Base-by-base conservation (phyloP, 2,888 invertebrate species). In the Eupithecia insigniata region DNA sequence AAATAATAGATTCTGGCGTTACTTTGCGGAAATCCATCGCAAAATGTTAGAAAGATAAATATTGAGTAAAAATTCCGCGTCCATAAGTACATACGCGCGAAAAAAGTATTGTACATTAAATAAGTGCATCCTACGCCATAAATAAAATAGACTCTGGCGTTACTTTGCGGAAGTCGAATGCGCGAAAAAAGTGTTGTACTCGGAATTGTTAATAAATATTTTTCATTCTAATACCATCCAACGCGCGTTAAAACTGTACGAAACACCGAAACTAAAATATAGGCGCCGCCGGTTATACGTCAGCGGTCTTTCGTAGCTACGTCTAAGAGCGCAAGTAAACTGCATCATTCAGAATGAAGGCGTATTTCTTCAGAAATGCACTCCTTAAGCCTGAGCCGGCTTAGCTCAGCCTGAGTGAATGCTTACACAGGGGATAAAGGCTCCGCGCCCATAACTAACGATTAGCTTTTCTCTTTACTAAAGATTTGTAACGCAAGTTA, bases 381-480 rank as follows among this genome's bases (percentile, higher is more conserved):
- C 76, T 65, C 34, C 58, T 70, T 67, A 67, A 65, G 70, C 62
- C 66, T 65, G 84, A 83, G 86, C 73, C 76, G 81, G 85, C 87
- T 89, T 86, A 88, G 83, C 83, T 78, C 82, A 80, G 80, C 78
- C 83, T 61, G 84, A 90, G 90, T 87, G 87, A 89, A 88, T 90
- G 91, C 91, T 91, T 92, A 88, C 89, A 88, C 89, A 22, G 36
- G 64, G n/a, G 90, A 91, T 92, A 86, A 87, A 81, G 74, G 78
- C 67, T 12, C 36, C 60, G 60, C 67, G 34, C 46, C 68, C 65
- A 64, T 74, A 80, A 83, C 85, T 83, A 82, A 71, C 83, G 83
- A 84, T 85, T 85, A 85, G 79, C 83, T 85, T 81, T 81, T 77
- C 82, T 82, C 80, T 83, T 82, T 82, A 75, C 81, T 73, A 75